Percentiles rank a stretch among this genome's conserved stretches.
phyloP scores from a whole-genome alignment of 2,113 vertebrate species.

The Lophius piscatorius region DNA sequence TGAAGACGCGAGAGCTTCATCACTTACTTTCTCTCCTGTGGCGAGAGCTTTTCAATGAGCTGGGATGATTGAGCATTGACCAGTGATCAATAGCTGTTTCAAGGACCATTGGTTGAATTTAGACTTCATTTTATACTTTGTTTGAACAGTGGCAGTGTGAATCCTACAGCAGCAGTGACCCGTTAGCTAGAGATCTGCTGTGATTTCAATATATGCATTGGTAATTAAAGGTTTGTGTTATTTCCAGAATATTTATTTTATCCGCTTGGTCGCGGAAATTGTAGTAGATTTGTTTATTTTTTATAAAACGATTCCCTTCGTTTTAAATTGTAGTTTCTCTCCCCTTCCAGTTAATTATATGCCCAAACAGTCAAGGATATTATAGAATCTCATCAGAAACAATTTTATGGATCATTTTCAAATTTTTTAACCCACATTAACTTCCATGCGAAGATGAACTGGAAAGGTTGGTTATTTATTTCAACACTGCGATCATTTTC shows the following conservation, averaged over 20 bases:
- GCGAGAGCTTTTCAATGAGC: slow-evolving; percentile 50
- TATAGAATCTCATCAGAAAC: too few relatives aligned
- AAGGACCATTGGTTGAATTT: slow-evolving; percentile 53
- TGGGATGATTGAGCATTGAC: slow-evolving; percentile 57
- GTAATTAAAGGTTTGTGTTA: neutral
- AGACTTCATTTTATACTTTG: slow-evolving; percentile 26
- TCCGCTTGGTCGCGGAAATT: neutral
- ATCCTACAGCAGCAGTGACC: neutral
- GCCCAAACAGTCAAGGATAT: too few relatives aligned
- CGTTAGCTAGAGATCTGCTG: neutral
- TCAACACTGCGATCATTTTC: too few relatives aligned
- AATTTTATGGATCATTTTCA: too few relatives aligned
- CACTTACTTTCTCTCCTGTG: slow-evolving; percentile 53
- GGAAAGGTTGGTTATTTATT: too few relatives aligned
- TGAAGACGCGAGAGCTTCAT: slow-evolving; percentile 41
- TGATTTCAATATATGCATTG: neutral
- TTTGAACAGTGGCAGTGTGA: slow-evolving; percentile 5
- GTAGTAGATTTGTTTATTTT: neutral
- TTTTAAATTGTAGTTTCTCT: too few relatives aligned
- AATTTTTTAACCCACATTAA: too few relatives aligned
- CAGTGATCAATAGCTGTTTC: slow-evolving; percentile 55
- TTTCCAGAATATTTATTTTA: neutral
- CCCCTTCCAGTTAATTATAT: too few relatives aligned
- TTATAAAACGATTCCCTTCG: neutral
- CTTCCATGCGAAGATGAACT: too few relatives aligned